phyloP scores from a whole-genome alignment of 2,113 vertebrate genomes.

The Calonectris borealis region DNA sequence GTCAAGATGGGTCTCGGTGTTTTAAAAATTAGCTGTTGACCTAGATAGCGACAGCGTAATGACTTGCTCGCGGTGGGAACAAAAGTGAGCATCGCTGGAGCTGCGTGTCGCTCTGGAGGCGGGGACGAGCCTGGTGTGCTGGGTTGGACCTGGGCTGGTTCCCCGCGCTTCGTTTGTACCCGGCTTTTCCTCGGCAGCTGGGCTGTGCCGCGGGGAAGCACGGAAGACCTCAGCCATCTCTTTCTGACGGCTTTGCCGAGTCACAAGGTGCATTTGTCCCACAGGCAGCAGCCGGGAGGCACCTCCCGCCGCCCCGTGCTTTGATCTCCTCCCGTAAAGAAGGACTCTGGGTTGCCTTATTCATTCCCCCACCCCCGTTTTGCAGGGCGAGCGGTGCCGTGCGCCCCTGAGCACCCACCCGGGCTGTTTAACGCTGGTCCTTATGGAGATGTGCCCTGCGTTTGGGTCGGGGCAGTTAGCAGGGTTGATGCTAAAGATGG shows the following conservation, averaged over 20 bases:
- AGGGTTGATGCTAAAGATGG: background rate
- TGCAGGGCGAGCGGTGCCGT: background rate
- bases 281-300: background rate
- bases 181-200: background rate
- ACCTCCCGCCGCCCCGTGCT: accelerated
- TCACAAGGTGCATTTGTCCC: background rate
- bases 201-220: accelerated
- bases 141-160: background rate
- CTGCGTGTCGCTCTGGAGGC: accelerated
- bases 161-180: accelerated
- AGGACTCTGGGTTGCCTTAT: background rate
- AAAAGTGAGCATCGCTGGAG: accelerated
- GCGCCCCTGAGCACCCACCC: accelerated
- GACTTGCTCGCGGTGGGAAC: background rate
- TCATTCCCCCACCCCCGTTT: accelerated
- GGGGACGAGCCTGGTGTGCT: accelerated
- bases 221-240: accelerated
- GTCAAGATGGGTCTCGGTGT: conserved; percentile 28
- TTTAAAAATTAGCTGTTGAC: conserved; percentile 52
- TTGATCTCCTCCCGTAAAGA: background rate
- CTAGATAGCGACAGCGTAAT: background rate
- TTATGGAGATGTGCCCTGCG: accelerated
- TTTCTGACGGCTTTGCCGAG: accelerated
- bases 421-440: accelerated
- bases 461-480: background rate